Evolutionary conservation across 1,140 invertebrate genomes (phyloP), one percentile per base, ranked within the genome.

Genomic region (Drosophila lowei): DNA sequence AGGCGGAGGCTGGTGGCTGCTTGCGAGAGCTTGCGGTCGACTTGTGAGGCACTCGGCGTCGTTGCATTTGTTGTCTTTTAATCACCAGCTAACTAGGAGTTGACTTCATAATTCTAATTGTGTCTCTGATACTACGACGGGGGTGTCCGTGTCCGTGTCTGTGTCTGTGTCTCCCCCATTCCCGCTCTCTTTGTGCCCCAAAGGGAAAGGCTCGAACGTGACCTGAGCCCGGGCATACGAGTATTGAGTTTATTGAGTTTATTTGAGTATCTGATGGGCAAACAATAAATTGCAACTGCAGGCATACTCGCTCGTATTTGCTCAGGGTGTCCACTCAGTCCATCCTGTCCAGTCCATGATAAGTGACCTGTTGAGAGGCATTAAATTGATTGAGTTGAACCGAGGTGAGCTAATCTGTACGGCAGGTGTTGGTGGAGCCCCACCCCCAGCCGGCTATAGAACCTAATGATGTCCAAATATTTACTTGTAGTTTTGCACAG

Each of bases 71-170:
- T 85, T 85, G 80, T 85, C 81, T 85, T 85, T 85, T 80, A 85
- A 85, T 86, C 81, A 85, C 68, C 77, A 72, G 77, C 77, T 85
- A 77, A 86, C 76, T 85, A 84, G 66, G 68, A 76, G 63, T 65
- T 62, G 63, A 80, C 72, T 86, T 85, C 80, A 85, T 84, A 85
- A 86, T 85, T 85, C 84, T 77, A 86, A 86, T 85, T 85, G 80
- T 68, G 63, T 56, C 63, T 62, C 64, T 67, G 63, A 77, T 81
- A 60, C 63, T 56, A 0, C 5, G 25, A 48, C 16, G 28, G 41
- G n/a, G 8, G 43, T 25, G 25, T 23, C 15, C 28, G 18, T 34
- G n/a, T 16, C 46, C 16, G 23, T 23, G 23, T 23, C 23, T 4
- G 23, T 23, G 23, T 25, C 23, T 4, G 23, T 5, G 23, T 25